phyloP scores from a whole-genome alignment of 2,888 invertebrate species.

The Keiferia lycopersicella region DNA sequence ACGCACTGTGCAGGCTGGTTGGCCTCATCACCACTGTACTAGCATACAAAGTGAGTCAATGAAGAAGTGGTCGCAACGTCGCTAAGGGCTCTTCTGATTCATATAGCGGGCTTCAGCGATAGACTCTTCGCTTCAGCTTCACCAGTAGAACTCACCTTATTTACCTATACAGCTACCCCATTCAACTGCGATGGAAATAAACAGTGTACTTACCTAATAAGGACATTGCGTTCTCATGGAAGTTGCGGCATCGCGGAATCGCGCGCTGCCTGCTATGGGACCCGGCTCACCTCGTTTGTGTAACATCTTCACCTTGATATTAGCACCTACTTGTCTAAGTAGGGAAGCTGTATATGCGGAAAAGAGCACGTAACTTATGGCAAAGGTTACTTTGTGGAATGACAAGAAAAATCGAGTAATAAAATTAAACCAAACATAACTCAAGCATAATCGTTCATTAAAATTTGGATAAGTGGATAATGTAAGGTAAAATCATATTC shows the following conservation, averaged over 20 bases:
- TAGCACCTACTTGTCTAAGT: background rate
- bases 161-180: background rate
- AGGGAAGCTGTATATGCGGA: background rate
- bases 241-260: constrained; percentile 1
- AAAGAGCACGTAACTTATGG: too few species aligned
- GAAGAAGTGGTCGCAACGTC: constrained; percentile 87
- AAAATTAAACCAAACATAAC: too few species aligned
- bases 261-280: background rate
- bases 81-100: constrained; percentile 88
- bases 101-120: constrained; percentile 88
- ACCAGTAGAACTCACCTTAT: constrained; percentile 91
- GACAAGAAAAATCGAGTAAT: too few species aligned
- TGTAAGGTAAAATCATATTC: too few species aligned
- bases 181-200: constrained; percentile 1
- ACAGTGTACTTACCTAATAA: constrained; percentile 5
- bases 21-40: constrained; percentile 83
- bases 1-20: constrained; percentile 96
- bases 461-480: too few species aligned
- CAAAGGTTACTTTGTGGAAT: too few species aligned
- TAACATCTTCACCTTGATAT: constrained; percentile 15
- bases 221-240: constrained; percentile 6
- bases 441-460: too few species aligned
- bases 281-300: background rate
- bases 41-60: constrained; percentile 79
- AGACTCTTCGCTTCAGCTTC: constrained; percentile 93